Conservation (phyloP, 2,113 vertebrate genomes). For the Phyllostomus discolor region DNA sequence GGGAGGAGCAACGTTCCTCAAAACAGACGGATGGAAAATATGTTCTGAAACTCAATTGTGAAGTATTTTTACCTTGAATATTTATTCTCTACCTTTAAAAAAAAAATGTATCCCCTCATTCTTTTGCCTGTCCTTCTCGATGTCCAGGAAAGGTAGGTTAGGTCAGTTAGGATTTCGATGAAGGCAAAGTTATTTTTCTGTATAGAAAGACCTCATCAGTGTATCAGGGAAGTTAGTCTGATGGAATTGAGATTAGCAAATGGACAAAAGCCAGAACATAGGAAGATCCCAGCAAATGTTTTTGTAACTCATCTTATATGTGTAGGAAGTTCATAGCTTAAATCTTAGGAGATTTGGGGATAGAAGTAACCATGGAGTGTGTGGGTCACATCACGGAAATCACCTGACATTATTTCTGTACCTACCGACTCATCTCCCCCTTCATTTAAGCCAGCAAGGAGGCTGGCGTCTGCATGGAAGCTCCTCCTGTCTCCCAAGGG, state of each 20-base stretch:
- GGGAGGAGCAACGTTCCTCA: not conserved
- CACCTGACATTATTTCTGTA: not conserved
- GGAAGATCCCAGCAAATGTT: not conserved
- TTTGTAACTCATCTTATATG: not conserved
- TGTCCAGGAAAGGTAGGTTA: not conserved
- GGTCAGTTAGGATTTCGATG: not conserved
- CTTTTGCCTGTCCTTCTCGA: not conserved
- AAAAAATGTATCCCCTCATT: not conserved
- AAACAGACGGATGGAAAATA: not conserved
- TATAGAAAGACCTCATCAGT: not conserved
- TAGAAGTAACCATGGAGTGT: not conserved
- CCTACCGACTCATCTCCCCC: not conserved
- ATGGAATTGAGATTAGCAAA: not conserved
- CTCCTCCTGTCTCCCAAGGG: not conserved
- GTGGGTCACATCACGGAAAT: not conserved
- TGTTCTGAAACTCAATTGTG: not conserved
- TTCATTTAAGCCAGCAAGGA: not conserved
- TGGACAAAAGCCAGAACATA: not conserved
- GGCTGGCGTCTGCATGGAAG: not conserved
- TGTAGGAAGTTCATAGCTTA: not conserved
- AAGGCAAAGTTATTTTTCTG: constrained; percentile 1
- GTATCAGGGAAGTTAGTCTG: not conserved
- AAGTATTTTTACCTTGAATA: not conserved
- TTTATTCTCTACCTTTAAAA: not conserved
- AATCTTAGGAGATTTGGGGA: not conserved